Evolutionary conservation across 2,113 vertebrate species (phyloP), one percentile per base, ranked within the genome.

Genomic region (Corythaixoides concolor): DNA sequence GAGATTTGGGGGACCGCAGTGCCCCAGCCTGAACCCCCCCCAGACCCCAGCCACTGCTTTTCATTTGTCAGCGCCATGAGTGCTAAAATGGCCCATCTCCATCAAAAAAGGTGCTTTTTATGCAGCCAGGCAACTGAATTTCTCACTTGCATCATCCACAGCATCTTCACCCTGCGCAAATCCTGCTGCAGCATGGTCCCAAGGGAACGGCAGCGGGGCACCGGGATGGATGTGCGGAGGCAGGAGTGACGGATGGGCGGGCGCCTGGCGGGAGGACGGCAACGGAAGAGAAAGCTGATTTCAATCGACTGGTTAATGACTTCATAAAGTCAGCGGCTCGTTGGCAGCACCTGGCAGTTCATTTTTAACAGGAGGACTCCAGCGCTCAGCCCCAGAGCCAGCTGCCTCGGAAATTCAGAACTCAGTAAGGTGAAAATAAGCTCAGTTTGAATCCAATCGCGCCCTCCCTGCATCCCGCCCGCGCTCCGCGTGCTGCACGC

Each of bases 401-500:
- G 63, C 50, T 86, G 81, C 59, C 59, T 82, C 0, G 8, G 83
- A 64, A 90, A 72, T 39, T 28, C 50, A 19, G 43, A 76, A 26
- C n/a, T 74, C 68, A 63, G 7, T 66, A 47, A 67, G 43, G 6
- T 69, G 37, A 32, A 55, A 69, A 83, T 19, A 13, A 47, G 47
- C 59, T 82, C 27, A 4, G 60, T 45, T 56, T 73, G 63, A 22
- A 24, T 53, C 55, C 30, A 17, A 27, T 5, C 15, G 45, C 1
- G 14, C 50, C 45, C 41, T 59, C 43, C 49, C 64, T 19, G 24
- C 18, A 23, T 70, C 37, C 41, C 6, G 1, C 21, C 56, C 7
- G 0, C 0, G 2, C 56, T 73, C 32, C 1, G 14, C 7, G 1
- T 28, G 22, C 81, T 60, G 43, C 41, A 52, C 56, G 39, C 32